Evolutionary conservation across 2,888 invertebrate genomes (phyloP), one percentile per base, ranked within the genome.

Genomic region (Anagyrus pseudococci): DNA sequence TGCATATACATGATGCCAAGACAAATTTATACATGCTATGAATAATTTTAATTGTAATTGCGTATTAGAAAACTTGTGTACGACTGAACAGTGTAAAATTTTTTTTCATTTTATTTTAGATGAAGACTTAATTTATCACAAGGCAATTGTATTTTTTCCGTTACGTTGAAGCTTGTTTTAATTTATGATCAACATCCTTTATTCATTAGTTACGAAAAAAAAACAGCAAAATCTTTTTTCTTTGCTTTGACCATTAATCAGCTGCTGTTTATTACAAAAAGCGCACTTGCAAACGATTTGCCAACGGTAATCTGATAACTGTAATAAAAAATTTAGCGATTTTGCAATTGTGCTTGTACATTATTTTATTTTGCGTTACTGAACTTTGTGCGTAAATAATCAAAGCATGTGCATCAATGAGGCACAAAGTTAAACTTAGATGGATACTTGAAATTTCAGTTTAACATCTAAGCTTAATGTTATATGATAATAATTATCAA

Each of bases 1-100:
- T n/a, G n/a, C n/a, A n/a, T n/a, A n/a, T 29, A 29, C 10, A 29
- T 29, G 29, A 4, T 29, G 29, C 29, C 29, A 29, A 29, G 29
- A 7, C 4, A 29, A 29, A 29, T 29, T 4, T 29, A 29, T 10
- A 10, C 29, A 50, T 48, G 22, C 43, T 60, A 43, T 29, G 25
- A 56, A 20, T 46, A 44, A 43, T 41, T 10, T 29, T 48, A 50
- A 25, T 26, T 49, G n/a, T 33, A 55, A 43, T 58, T 48, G 58
- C 44, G 57, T 53, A 63, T 58, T 54, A 44, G 29, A 49, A 55
- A 59, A 52, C 33, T 47, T 50, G 25, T 58, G 48, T 26, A 55
- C 44, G 55, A 41, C 55, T 55, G 49, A 59, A 64, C 20, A 41
- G 23, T 46, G 25, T 23, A 26, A 37, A 46, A 52, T 10, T 10